Evolutionary conservation across 2,797 vertebrate species (phyloP).

Genomic region (Antrozous pallidus): DNA sequence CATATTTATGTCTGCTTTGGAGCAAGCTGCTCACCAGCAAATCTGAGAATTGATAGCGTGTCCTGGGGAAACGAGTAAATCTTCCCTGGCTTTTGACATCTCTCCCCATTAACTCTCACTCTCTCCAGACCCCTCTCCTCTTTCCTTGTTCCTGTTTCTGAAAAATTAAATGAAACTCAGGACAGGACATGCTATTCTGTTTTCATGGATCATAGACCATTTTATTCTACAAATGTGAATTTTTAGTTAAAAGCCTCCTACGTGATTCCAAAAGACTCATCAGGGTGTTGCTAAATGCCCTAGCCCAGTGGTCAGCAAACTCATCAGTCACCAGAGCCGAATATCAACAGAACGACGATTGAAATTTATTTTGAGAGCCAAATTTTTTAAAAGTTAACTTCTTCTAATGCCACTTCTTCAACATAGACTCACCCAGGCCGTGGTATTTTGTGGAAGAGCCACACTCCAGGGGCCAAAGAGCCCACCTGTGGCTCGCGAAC

Average conservation of each 20-base stretch:
- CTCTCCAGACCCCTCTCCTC: background rate
- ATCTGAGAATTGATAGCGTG: conserved; percentile 23
- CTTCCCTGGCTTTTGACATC: conserved; percentile 18
- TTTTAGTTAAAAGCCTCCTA: background rate
- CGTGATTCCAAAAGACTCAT: background rate
- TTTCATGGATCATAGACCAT: background rate
- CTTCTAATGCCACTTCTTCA: too few relatives aligned
- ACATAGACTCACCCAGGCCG: too few relatives aligned
- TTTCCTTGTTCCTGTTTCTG: background rate
- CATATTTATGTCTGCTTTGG: background rate
- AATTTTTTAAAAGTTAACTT: too few relatives aligned
- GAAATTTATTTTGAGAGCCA: too few relatives aligned
- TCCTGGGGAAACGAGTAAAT: conserved; percentile 27
- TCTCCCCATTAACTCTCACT: background rate
- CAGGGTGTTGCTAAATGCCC: background rate
- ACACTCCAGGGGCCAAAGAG: too few relatives aligned
- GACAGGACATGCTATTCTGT: background rate
- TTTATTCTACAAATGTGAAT: background rate
- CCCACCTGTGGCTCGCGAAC: too few relatives aligned
- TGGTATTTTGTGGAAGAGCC: too few relatives aligned
- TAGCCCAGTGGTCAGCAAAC: too few relatives aligned
- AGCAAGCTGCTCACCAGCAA: background rate
- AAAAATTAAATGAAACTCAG: background rate
- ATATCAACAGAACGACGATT: too few relatives aligned
- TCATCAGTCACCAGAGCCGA: too few relatives aligned